These are phyloP conservation scores for Drosophila punjabiensis DNA, from an alignment of 1,140 invertebrate species.

Conservation along the genomic window DNA sequence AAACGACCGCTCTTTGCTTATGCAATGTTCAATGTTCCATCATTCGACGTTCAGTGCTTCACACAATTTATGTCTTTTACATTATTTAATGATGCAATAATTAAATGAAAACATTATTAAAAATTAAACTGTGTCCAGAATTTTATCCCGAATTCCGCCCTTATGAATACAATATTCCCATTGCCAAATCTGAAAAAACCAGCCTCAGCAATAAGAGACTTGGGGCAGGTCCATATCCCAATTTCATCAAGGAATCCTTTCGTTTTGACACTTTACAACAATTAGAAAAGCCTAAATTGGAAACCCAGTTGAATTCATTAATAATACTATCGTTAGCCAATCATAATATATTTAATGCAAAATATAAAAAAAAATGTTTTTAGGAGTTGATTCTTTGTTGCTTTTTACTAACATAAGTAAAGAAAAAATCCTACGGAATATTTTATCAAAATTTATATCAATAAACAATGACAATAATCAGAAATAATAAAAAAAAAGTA, in stretches of 20 bases:
- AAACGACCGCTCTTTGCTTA: background rate
- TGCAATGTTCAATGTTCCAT: background rate
- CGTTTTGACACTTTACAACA: background rate
- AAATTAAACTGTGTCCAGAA: background rate
- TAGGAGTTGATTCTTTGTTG: too few species aligned
- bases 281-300: background rate
- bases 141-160: background rate
- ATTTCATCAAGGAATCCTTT: background rate
- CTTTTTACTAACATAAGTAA: background rate
- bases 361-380: background rate
- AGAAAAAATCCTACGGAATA: background rate
- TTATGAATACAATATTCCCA: background rate
- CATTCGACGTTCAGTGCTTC: background rate
- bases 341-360: background rate
- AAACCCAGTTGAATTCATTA: background rate
- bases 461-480: background rate
- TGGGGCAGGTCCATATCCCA: background rate
- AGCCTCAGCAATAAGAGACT: background rate
- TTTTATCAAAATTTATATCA: background rate
- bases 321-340: background rate
- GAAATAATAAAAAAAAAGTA: background rate
- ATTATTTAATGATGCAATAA: background rate
- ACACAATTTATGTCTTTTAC: background rate
- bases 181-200: background rate
- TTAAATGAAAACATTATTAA: slow-evolving; percentile 2